Evolutionary conservation across 2,113 vertebrate genomes (phyloP).

Genomic region (Cyprinodon brontotheroides): DNA sequence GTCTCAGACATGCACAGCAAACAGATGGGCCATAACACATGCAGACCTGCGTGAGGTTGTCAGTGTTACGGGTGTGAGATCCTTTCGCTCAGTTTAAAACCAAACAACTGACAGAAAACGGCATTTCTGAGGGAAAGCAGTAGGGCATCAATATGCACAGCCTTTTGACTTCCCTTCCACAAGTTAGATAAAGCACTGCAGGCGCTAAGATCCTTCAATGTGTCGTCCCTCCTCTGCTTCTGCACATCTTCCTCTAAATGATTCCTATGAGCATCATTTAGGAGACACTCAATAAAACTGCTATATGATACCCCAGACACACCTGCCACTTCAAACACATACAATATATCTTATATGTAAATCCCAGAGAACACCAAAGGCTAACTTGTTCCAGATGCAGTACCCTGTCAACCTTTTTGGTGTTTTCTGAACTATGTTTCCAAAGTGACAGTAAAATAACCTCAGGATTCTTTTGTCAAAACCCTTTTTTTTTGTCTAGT

Average conservation of each 20-base stretch:
- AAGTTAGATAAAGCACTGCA: conserved; percentile 35
- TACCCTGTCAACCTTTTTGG: conserved; percentile 18
- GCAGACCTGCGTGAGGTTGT: background rate
- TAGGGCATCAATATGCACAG: conserved; percentile 11
- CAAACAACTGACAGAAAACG: conserved; percentile 12
- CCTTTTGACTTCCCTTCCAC: conserved; percentile 23
- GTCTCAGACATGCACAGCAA: conserved; percentile 32
- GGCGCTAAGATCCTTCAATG: conserved; percentile 18
- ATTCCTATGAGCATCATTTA: conserved; percentile 25
- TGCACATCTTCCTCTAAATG: background rate
- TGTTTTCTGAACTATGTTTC: conserved; percentile 6
- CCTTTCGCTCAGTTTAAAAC: conserved; percentile 38
- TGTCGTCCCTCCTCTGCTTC: conserved; percentile 17
- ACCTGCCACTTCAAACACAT: conserved; percentile 78
- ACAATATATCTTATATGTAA: conserved; percentile 5
- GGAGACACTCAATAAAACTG: conserved; percentile 73
- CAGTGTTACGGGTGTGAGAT: background rate
- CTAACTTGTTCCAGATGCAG: conserved; percentile 69
- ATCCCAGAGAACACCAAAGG: conserved; percentile 15
- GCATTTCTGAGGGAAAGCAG: conserved; percentile 49
- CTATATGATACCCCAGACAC: conserved; percentile 68
- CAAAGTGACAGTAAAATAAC: conserved; percentile 8
- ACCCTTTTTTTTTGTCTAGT: background rate
- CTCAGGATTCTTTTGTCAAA: conserved; percentile 5
- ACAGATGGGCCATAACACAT: conserved; percentile 29